These are phyloP conservation scores for Ginglymostoma cirratum DNA, from an alignment of 2,113 vertebrate genomes.

Conservation along the genomic window DNA sequence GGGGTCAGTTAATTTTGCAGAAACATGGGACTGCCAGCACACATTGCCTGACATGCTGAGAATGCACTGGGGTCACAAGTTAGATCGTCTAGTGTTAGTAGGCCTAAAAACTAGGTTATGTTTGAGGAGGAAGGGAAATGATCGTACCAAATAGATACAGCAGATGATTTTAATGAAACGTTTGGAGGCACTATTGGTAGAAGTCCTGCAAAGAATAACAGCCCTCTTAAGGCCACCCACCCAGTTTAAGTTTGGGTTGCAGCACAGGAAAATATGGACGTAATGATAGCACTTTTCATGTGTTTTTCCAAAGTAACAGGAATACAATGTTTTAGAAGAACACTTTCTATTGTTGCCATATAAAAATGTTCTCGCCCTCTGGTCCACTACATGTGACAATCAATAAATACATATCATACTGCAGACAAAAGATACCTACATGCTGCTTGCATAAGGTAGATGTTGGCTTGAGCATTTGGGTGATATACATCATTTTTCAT, in stretches of 20 bases:
- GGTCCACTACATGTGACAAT: background rate
- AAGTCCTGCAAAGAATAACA: background rate
- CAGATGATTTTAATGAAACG: background rate
- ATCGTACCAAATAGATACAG: background rate
- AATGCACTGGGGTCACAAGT: background rate
- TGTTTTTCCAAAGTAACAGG: background rate
- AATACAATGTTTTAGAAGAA: background rate
- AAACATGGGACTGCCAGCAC: background rate
- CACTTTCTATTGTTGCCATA: background rate
- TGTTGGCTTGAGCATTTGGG: background rate
- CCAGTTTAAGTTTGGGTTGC: background rate
- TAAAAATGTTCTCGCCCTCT: background rate
- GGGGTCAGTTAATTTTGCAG: background rate
- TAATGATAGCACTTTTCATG: background rate
- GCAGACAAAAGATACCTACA: background rate
- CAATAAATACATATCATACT: background rate
- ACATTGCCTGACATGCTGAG: background rate
- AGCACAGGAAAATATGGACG: background rate
- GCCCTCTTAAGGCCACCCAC: background rate
- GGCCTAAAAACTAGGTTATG: background rate
- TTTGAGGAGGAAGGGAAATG: background rate
- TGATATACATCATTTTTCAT: background rate
- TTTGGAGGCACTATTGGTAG: background rate
- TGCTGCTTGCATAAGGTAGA: background rate
- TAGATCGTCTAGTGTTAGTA: background rate